Percentiles rank a stretch among this genome's conserved stretches.
These are phyloP conservation scores for Diglossa cyanea DNA, from an alignment of 2,797 vertebrate genomes.

Conservation along the genomic window DNA sequence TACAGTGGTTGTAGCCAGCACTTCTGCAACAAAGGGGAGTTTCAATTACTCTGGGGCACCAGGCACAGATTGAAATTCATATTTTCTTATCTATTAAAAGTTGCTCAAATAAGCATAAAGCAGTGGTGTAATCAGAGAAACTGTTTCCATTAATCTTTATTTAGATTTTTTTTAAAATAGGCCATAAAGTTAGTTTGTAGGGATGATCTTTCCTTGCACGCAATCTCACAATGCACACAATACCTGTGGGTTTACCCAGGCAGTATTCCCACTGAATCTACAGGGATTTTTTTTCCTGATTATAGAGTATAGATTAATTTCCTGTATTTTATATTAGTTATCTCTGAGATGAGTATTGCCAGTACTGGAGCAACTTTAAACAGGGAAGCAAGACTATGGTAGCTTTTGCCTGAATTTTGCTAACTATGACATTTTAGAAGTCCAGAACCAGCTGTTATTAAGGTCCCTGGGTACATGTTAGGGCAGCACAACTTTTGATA, in stretches of 20 bases:
- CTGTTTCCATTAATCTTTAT: slow-evolving; percentile 60
- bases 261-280: slow-evolving; percentile 49
- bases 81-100: slow-evolving; percentile 64
- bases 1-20: slow-evolving; percentile 26
- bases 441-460: background rate
- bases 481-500: background rate
- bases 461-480: background rate
- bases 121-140: slow-evolving; percentile 51
- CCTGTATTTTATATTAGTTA: slow-evolving; percentile 5
- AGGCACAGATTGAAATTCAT: slow-evolving; percentile 63
- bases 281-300: slow-evolving; percentile 10
- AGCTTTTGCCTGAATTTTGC: slow-evolving; percentile 12
- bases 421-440: background rate
- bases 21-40: slow-evolving; percentile 60
- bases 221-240: background rate
- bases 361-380: slow-evolving; percentile 9
- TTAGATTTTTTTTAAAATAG: background rate
- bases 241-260: slow-evolving; percentile 59
- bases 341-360: slow-evolving; percentile 6
- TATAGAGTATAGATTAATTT: background rate
- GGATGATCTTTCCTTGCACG: background rate
- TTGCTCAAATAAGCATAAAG: slow-evolving; percentile 66
- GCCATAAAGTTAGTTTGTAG: slow-evolving; percentile 19
- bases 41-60: slow-evolving; percentile 60
- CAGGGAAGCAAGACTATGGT: background rate